A percentile compares a stretch with the other conserved stretches of the same genome.
These are phyloP conservation scores for Acleris laterana DNA, from an alignment of 2,888 invertebrate species.

Conservation along the genomic window DNA sequence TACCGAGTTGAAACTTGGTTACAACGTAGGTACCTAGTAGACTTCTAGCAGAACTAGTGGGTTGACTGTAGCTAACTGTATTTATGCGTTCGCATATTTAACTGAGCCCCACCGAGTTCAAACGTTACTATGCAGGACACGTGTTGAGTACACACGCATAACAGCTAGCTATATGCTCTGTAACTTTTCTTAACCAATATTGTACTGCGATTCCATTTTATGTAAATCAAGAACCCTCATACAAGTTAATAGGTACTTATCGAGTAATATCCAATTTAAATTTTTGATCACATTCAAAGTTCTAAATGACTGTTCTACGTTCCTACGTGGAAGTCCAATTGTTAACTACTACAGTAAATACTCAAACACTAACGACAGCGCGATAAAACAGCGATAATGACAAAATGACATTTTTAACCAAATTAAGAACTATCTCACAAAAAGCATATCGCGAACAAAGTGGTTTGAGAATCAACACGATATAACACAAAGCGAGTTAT, in stretches of 20 bases:
- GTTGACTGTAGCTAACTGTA: conserved; percentile 4
- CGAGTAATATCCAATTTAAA: not conserved
- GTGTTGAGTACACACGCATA: conserved; percentile 23
- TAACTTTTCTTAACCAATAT: conserved; percentile 31
- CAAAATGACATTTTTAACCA: conserved; percentile 48
- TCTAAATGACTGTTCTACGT: not conserved
- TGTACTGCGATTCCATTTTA: conserved; percentile 16
- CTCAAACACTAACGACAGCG: not conserved
- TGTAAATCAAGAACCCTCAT: conserved; percentile 9
- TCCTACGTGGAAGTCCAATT: too few species aligned
- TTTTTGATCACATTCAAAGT: not conserved
- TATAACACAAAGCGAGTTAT: conserved; percentile 69
- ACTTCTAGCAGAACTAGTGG: not conserved
- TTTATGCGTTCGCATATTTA: conserved; percentile 15
- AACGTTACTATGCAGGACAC: conserved; percentile 36
- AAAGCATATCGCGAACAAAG: conserved; percentile 70
- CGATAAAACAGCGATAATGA: conserved; percentile 48
- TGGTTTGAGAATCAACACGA: conserved; percentile 76
- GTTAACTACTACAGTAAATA: not conserved
- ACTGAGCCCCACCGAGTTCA: conserved; percentile 24
- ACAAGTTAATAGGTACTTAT: not conserved
- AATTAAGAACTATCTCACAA: conserved; percentile 51
- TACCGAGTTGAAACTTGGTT: too few species aligned
- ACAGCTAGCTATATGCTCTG: conserved; percentile 15
- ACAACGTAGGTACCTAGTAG: too few species aligned